phyloP scores from a whole-genome alignment of 2,797 vertebrate genomes.

The Danio jaintianensis region DNA sequence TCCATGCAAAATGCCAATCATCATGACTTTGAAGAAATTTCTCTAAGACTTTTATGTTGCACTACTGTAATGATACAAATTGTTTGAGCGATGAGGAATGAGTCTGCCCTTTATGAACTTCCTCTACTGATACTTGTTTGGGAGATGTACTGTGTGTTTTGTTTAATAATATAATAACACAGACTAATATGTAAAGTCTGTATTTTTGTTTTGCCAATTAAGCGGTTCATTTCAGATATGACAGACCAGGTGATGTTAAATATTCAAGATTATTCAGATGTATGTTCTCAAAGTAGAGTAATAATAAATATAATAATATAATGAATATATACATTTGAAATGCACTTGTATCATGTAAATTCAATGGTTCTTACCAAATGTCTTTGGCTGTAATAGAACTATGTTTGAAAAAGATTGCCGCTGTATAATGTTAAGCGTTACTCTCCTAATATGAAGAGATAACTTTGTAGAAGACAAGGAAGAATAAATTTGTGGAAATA shows the following conservation, averaged over 20 bases:
- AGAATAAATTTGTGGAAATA: background rate
- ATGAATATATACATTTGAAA: too few relatives aligned
- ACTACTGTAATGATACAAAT: background rate
- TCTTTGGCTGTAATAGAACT: too few relatives aligned
- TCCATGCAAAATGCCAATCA: slow-evolving; percentile 8
- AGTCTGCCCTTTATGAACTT: background rate
- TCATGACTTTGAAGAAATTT: slow-evolving; percentile 12
- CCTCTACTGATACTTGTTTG: too few relatives aligned
- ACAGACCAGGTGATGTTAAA: background rate
- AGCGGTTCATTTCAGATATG: too few relatives aligned
- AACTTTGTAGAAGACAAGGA: background rate
- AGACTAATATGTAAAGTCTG: background rate
- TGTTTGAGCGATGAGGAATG: background rate
- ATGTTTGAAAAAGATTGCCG: background rate
- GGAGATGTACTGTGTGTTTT: background rate
- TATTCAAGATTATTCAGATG: background rate
- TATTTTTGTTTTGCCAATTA: background rate
- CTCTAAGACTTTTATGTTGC: background rate
- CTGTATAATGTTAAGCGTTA: background rate
- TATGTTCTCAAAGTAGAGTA: too few relatives aligned
- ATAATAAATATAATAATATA: too few relatives aligned
- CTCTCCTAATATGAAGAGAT: background rate
- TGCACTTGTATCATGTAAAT: too few relatives aligned
- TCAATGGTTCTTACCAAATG: too few relatives aligned
- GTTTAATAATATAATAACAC: background rate